Base-by-base conservation (phyloP, 2,113 vertebrate species). In the Amphiprion ocellaris region DNA sequence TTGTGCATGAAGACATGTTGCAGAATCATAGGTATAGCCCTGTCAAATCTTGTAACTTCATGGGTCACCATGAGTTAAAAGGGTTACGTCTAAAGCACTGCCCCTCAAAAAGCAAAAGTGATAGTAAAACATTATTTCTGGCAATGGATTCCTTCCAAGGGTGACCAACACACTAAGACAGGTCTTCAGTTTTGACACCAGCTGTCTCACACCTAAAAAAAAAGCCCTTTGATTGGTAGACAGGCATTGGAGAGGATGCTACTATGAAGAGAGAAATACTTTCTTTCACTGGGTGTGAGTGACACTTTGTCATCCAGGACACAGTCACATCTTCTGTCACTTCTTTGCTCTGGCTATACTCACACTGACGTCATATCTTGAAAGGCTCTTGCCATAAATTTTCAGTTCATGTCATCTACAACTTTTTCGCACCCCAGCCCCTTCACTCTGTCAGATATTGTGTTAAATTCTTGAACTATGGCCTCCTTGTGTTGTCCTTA, bases 261-360 rank as follows among this genome's bases (percentile, higher is more conserved):
- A 2, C 67, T 68, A n/a, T 65, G 46, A 62, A 39, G 59, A 69
- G 69, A 65, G 53, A 39, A 76, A 58, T 55, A 66, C 39, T 70
- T 75, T 62, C 59, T 74, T 67, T 79, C 23, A 66, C 64, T 71
- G 17, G 24, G 59, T 68, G 37, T 74, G 67, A 79, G 52, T 77
- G 85, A 89, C 82, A 86, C 53, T 69, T 83, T 86, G 79, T 85
- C 88, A 84, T 77, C 74, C 37, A 23, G 46, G 74, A 64, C 60
- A 37, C 58, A 74, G 55, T 70, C 76, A 37, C 67, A 85, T 69
- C 58, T 74, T 78, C 59, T 79, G 69, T 76, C 67, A 76, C 55
- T 84, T 69, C 66, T 79, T 60, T 66, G 26, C 71, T n/a, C 55
- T 60, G 16, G 26, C 72, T 70, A 39, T 60, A 77, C 70, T 84